A percentile compares a stretch with the other conserved stretches of the same genome.
Conservation (phyloP, 2,113 vertebrate species). For the Orycteropus afer region DNA sequence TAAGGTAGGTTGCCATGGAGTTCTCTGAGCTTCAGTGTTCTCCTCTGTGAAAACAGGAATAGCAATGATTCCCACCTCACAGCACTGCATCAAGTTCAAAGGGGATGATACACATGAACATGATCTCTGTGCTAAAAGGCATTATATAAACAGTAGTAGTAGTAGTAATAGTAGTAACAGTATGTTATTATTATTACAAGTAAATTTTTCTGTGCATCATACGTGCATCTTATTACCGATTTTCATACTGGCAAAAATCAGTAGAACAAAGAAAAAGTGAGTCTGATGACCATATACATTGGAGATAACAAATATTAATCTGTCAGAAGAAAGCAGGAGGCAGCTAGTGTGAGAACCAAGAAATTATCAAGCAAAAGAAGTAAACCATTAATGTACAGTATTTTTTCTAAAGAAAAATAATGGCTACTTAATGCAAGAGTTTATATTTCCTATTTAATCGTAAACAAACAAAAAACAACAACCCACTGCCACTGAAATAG, state of each 20-base stretch:
- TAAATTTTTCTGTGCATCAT: not conserved
- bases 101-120: not conserved
- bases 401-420: conserved; percentile 41
- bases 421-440: not conserved
- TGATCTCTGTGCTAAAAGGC: not conserved
- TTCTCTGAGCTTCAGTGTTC: not conserved
- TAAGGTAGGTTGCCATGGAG: not conserved
- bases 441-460: not conserved
- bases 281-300: not conserved
- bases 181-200: conserved; percentile 4
- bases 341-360: not conserved
- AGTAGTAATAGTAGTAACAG: too few species aligned
- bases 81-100: not conserved
- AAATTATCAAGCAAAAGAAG: not conserved
- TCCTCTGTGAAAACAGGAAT: not conserved
- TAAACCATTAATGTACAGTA: not conserved
- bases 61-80: not conserved
- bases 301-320: not conserved
- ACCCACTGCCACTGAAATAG: not conserved
- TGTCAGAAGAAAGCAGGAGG: conserved; percentile 6
- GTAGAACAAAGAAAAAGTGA: not conserved
- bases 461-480: not conserved
- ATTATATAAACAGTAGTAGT: not conserved
- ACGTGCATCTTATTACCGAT: not conserved
- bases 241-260: not conserved